Base-by-base conservation (phyloP, 2,113 vertebrate genomes). In the Pholis gunnellus region DNA sequence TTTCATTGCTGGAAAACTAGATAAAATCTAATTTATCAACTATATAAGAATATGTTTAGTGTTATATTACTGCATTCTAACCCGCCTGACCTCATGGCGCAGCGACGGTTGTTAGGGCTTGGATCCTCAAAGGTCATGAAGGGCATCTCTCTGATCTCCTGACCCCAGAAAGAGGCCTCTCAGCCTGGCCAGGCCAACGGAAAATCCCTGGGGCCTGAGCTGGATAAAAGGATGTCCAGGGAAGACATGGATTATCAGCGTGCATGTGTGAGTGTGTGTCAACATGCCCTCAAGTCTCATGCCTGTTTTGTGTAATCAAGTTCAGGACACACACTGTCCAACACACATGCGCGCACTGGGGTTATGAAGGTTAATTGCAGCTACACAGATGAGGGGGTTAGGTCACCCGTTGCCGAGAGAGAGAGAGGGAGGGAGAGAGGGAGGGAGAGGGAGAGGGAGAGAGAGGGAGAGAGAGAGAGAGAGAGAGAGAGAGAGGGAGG, bases 321-420 rank as follows among this genome's bases (percentile, higher is more conserved):
- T 87, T 85, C 76, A 79, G 64, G 50, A 83, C 70, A 67, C 80
- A 72, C 68, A 78, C 73, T 36, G 57, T 50, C 42, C 22, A 56
- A 67, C 70, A 42, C 75, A 64, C 56, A n/a, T 64, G 29, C 57
- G 57, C 27, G 2, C 66, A 40, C 22, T 10, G 31, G 84, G 90
- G 88, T 90, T 87, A 64, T 75, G 54, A 42, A 86, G 94, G 94
- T 93, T 95, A 95, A 95, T 95, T 95, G 92, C 90, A 91, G 92
- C 91, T 89, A 85, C 87, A 90, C 88, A 93, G 91, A 93, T 78
- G 88, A 93, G 81, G 83, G 82, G 75, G 83, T 79, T 63, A 82
- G 90, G 88, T 93, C 92, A 94, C 89, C 22, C 87, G 94, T 91
- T 87, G 66, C 73, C 6, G 18, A n/a, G 22, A 50, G 52, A 42